Conservation (phyloP, 1,140 invertebrate species). For the Drosophila chauvacae region DNA sequence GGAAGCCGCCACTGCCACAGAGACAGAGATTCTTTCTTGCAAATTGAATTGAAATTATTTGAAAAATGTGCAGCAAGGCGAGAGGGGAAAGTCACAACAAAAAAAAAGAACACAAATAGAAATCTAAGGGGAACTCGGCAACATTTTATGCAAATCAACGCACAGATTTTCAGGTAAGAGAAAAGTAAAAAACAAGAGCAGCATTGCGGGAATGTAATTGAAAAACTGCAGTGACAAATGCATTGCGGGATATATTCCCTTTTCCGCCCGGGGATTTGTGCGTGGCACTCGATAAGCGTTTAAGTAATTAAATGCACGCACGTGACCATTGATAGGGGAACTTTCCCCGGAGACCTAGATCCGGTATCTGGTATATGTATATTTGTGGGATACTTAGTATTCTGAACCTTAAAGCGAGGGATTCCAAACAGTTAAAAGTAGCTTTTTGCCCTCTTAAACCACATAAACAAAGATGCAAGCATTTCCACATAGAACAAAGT, state of each 20-base stretch:
- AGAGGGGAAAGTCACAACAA: neutral
- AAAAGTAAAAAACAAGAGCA: neutral
- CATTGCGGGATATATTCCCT: neutral
- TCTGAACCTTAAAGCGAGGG: neutral
- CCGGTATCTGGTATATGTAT: too few relatives aligned
- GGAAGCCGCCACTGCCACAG: slow-evolving; percentile 3
- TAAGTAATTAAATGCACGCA: slow-evolving; percentile 57
- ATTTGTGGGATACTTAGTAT: neutral
- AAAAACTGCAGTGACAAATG: slow-evolving; percentile 30
- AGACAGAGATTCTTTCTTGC: slow-evolving; percentile 2
- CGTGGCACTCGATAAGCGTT: slow-evolving; percentile 50
- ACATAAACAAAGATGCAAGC: neutral
- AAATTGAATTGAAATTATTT: slow-evolving; percentile 72
- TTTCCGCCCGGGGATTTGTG: slow-evolving; percentile 16
- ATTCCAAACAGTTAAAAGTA: neutral
- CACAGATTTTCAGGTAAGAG: slow-evolving; percentile 42
- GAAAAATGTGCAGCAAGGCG: slow-evolving; percentile 42
- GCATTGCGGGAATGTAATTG: slow-evolving; percentile 16
- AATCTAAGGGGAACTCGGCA: slow-evolving; percentile 19
- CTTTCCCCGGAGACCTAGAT: too few relatives aligned
- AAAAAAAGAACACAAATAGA: neutral
- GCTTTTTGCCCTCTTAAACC: neutral
- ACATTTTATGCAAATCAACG: slow-evolving; percentile 63
- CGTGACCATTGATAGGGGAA: slow-evolving; percentile 22
- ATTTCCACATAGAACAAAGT: too few relatives aligned